phyloP scores from a whole-genome alignment of 2,888 invertebrate species.

The Nomada ruficornis region DNA sequence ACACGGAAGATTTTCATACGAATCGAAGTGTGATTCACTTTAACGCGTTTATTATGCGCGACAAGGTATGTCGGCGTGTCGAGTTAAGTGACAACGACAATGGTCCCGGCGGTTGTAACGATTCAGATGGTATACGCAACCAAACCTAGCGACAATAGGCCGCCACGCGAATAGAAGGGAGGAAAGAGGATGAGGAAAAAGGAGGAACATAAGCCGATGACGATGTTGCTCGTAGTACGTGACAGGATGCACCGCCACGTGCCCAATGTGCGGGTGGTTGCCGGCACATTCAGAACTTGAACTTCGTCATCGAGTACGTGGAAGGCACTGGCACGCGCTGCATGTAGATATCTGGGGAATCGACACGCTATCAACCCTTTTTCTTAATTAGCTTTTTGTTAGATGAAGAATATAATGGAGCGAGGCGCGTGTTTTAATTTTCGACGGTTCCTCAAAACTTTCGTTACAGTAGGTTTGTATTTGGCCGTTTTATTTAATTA shows the following conservation, averaged over 20 bases:
- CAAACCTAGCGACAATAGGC: conserved; percentile 62
- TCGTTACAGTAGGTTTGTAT: too few relatives aligned
- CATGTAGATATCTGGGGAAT: conserved; percentile 23
- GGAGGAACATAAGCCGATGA: conserved; percentile 59
- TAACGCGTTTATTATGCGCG: conserved; percentile 56
- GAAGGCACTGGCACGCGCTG: conserved; percentile 35
- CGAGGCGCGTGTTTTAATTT: too few relatives aligned
- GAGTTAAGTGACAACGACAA: conserved; percentile 56
- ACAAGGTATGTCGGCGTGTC: conserved; percentile 49
- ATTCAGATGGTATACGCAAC: conserved; percentile 61
- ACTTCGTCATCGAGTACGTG: conserved; percentile 51
- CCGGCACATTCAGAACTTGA: conserved; percentile 42
- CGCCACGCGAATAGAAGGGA: conserved; percentile 38
- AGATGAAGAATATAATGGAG: too few relatives aligned
- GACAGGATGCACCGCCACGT: conserved; percentile 77
- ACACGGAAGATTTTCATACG: conserved; percentile 45
- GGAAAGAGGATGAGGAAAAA: conserved; percentile 28
- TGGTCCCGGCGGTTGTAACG: conserved; percentile 55
- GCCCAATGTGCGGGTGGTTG: conserved; percentile 65
- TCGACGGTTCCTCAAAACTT: too few relatives aligned
- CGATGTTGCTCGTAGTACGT: conserved; percentile 72
- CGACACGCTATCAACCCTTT: conserved; percentile 21
- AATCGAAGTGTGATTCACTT: conserved; percentile 63
- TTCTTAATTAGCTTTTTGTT: conserved; percentile 12
- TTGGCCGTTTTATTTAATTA: too few relatives aligned